Conservation (phyloP, 1,140 invertebrate species). For the Anadara kagoshimensis region DNA sequence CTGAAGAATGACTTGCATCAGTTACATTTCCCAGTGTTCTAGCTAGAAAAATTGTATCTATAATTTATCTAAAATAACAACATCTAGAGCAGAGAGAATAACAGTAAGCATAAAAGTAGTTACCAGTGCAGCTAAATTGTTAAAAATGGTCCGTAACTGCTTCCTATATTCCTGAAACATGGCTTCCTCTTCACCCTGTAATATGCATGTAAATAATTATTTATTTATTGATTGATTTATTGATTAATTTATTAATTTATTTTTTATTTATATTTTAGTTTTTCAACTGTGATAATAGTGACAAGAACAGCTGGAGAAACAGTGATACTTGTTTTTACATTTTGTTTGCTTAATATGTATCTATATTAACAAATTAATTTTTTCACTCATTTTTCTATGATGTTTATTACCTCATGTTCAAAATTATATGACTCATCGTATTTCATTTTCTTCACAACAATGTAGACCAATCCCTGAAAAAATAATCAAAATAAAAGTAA, state of each 20-base stretch:
- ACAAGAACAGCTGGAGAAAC: no score
- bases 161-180: slow-evolving; percentile 78
- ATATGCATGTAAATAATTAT: not conserved
- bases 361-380: no score
- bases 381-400: no score
- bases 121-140: slow-evolving; percentile 76
- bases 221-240: no score
- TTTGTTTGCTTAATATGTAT: no score
- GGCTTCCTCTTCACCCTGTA: slow-evolving; percentile 77
- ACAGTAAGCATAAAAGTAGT: slow-evolving; percentile 27
- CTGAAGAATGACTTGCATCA: no score
- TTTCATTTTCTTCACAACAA: slow-evolving; percentile 77
- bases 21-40: no score
- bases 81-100: not conserved
- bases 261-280: no score
- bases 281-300: no score
- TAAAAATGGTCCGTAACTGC: slow-evolving; percentile 77
- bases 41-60: no score
- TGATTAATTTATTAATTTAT: no score
- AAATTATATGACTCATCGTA: slow-evolving; percentile 78
- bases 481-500: slow-evolving; percentile 8
- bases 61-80: not conserved
- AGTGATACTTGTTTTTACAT: no score
- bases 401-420: slow-evolving; percentile 73
- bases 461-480: slow-evolving; percentile 72